Base-by-base conservation (phyloP, 2,113 vertebrate species). In the Rhinichthys klamathensis region DNA sequence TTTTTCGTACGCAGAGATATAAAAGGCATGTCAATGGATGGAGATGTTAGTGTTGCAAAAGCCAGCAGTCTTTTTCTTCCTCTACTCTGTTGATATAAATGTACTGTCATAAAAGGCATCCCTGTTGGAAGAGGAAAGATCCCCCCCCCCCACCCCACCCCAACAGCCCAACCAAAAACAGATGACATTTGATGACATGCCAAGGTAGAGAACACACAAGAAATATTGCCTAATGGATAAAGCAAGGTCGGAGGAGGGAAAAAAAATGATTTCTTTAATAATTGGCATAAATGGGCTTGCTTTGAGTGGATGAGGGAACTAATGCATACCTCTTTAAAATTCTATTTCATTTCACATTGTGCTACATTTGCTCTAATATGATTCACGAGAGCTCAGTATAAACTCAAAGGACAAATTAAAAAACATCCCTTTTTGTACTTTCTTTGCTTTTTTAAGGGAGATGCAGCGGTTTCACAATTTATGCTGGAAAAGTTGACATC, bases 251-350 rank as follows among this genome's bases (percentile, higher is more conserved):
- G 80, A 86, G 63, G n/a, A 86, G 58, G 23, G 70, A n/a, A 35
- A 56, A 80, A 90, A 90, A 90, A 89, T 67, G 8, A 51, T 85
- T 87, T 84, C 73, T 75, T 70, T 85, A 76, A 87, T 87, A 85
- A 85, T 85, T 87, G 56, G 65, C 32, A 87, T 90, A 81, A 90
- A 85, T 87, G 86, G 86, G 56, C 32, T 78, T 67, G 49, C 76
- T 85, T 83, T 84, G 69, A 84, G 79, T 89, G 85, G 84, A 83
- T 63, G 75, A 73, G 80, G 80, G 67, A 79, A 87, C 90, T 90
- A 88, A 88, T 85, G 86, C 85, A 85, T 61, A 86, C 74, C 91
- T 92, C 91, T 94, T 91, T 90, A 92, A 92, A 86, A 89, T 73
- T 85, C 84, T 27, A 74, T 86, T 89, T 73, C 90, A 91, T 87